A percentile compares a stretch with the other conserved stretches of the same genome.
Conservation (phyloP, 2,113 vertebrate genomes). For the Xenopus laevis region DNA sequence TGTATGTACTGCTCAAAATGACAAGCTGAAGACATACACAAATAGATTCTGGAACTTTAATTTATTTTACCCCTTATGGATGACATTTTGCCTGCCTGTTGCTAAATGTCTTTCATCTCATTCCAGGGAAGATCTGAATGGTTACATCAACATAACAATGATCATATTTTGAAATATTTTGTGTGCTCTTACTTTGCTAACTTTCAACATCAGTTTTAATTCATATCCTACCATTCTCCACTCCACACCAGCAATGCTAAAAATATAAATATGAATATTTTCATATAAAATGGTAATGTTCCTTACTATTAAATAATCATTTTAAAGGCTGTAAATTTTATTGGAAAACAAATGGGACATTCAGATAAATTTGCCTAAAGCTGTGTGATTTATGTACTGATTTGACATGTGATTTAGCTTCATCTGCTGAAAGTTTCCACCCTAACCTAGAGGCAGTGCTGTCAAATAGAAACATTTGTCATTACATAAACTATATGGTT, state of each 20-base stretch:
- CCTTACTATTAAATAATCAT: constrained; percentile 35
- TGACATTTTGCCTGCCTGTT: constrained; percentile 3
- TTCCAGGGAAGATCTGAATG: neutral
- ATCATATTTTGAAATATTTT: neutral
- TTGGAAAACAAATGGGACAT: constrained; percentile 43
- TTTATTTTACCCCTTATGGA: neutral
- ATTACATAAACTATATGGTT: constrained; percentile 51
- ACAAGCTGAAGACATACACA: constrained; percentile 20
- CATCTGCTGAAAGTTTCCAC: constrained; percentile 50
- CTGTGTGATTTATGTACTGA: constrained; percentile 48
- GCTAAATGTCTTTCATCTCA: neutral
- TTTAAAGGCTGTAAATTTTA: constrained; percentile 16
- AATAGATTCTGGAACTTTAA: constrained; percentile 1
- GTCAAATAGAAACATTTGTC: constrained; percentile 54
- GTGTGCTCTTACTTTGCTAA: neutral
- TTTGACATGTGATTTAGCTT: constrained; percentile 51
- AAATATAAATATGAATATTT: constrained; percentile 23
- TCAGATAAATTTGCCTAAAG: constrained; percentile 23
- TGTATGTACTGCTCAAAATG: constrained; percentile 14
- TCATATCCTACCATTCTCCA: neutral
- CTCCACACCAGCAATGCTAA: constrained; percentile 10
- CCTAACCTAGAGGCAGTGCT: constrained; percentile 52
- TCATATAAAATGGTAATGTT: constrained; percentile 41
- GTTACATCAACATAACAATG: neutral
- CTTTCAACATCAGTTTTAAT: constrained; percentile 2